phyloP scores from a whole-genome alignment of 1,140 invertebrate species.

The Metaphire vulgaris region DNA sequence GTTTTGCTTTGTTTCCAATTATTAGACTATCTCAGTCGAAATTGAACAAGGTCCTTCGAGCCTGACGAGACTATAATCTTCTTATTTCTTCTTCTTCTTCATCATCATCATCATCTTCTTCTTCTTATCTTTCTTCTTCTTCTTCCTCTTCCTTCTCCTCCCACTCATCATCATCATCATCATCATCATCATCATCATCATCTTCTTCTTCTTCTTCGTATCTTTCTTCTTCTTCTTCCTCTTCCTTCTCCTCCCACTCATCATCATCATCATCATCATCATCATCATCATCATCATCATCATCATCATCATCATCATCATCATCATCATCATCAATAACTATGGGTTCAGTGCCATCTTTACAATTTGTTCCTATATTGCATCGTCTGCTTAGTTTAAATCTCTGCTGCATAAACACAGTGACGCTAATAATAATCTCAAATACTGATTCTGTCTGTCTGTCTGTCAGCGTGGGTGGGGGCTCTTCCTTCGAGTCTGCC shows the following conservation, averaged over 20 bases:
- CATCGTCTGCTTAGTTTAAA: not conserved
- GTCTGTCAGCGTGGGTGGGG: slow-evolving; percentile 24
- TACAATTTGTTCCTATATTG: not conserved
- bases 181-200: no score
- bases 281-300: no score
- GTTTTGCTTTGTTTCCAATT: not conserved
- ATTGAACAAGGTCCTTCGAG: not conserved
- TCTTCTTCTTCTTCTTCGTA: no score
- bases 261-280: no score
- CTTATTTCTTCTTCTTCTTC: not conserved
- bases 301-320: no score
- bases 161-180: no score
- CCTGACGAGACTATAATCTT: not conserved
- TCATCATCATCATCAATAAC: no score
- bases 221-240: no score
- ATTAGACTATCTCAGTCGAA: not conserved
- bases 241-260: no score
- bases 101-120: not conserved
- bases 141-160: no score
- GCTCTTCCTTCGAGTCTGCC: slow-evolving; percentile 14
- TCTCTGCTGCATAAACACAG: not conserved
- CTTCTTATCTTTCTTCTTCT: not conserved
- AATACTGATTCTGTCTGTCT: not conserved
- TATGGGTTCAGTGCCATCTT: not conserved
- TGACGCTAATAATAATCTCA: not conserved